Base-by-base conservation (phyloP, 2,113 vertebrate genomes). In the Dryoscopus gambensis region DNA sequence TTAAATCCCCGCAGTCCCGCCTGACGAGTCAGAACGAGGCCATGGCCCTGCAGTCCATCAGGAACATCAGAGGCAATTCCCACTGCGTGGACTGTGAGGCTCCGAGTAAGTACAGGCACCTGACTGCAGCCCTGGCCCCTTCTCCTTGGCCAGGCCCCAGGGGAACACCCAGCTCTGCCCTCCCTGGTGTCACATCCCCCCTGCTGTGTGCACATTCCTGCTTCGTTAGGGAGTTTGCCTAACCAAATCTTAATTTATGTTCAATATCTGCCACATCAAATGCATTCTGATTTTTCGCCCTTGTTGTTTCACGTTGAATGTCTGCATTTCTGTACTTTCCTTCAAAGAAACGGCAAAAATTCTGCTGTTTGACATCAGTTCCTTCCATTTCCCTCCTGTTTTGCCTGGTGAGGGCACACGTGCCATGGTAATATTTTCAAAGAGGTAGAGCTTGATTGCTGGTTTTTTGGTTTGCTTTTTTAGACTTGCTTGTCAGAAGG, bases 21-120 rank as follows among this genome's bases (percentile, higher is more conserved):
- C 98, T 99, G 96, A 98, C 99, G 6, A 99, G 99, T 91, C 99
- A 99, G 97, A 99, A 98, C 0, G 99, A 99, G 95, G 99, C 99
- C 92, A 97, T 99, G 97, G 99, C 99, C 9, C 98, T 99, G 89
- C 99, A 99, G 98, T 99, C 99, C 7, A 98, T 99, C 88, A 96
- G 99, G 46, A 98, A 98, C 89, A 98, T 99, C 95, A 95, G 99
- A 46, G 99, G 99, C 81, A 99, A 99, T 63, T 98, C 98, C 2
- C 99, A 98, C 97, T 99, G 99, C 6, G 99, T 99, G 86, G 99
- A 99, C 98, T 99, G 99, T 14, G 98, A 99, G 28, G 97, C 98
- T 46, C 99, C 97, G 85, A 99, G 99, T 99, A 95, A 99, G 99
- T 98, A 67, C 1, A 6, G 20, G 14, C 3, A 0, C 21, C 30